These are phyloP conservation scores for Himalopsyche tibetana DNA, from an alignment of 2,888 invertebrate genomes.

Conservation along the genomic window DNA sequence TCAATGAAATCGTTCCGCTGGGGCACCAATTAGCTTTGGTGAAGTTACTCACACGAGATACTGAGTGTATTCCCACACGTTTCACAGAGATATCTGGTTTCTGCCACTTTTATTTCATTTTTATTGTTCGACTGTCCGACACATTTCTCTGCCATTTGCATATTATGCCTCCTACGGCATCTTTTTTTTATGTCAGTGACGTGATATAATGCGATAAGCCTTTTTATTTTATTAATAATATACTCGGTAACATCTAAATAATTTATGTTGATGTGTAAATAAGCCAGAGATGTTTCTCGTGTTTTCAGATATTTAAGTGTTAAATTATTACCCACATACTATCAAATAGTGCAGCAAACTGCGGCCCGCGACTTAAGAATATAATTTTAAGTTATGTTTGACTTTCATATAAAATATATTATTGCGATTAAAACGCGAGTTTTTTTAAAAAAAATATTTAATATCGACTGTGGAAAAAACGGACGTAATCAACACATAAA, in stretches of 20 bases:
- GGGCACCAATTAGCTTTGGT: constrained; percentile 28
- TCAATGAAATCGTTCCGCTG: not conserved
- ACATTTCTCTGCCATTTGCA: constrained; percentile 50
- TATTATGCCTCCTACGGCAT: constrained; percentile 45
- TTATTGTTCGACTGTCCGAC: constrained; percentile 48
- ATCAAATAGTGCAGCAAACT: not conserved
- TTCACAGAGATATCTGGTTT: constrained; percentile 54
- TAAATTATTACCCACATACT: not conserved
- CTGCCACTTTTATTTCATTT: constrained; percentile 56
- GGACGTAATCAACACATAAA: no score
- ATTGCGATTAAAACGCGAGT: no score
- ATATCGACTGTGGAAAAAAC: no score
- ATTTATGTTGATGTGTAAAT: not conserved
- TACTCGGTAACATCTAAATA: constrained; percentile 16
- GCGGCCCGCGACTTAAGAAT: no score
- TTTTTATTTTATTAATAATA: constrained; percentile 14
- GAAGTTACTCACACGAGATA: not conserved
- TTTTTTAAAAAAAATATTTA: no score
- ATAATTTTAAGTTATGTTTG: no score
- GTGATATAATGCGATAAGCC: constrained; percentile 32
- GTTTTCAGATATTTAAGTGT: constrained; percentile 20
- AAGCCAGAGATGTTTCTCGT: constrained; percentile 11
- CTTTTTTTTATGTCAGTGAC: constrained; percentile 19
- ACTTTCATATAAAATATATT: no score
- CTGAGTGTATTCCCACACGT: constrained; percentile 50